These are phyloP conservation scores for Calameuta idolon DNA, from an alignment of 2,888 invertebrate genomes.

Conservation along the genomic window DNA sequence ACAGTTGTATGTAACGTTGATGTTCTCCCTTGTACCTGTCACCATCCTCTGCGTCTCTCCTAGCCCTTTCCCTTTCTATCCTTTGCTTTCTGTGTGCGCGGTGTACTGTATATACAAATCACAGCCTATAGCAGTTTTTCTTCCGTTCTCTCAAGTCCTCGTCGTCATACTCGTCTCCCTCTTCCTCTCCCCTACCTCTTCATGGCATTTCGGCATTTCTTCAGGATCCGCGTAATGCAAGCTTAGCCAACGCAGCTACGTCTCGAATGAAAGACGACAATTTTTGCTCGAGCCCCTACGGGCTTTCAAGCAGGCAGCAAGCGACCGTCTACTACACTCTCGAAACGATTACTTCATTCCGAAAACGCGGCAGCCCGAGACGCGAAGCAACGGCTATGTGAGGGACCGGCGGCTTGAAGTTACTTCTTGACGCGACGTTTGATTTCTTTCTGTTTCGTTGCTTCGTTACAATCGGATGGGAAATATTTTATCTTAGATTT, in stretches of 20 bases:
- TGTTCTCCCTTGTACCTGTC: background rate
- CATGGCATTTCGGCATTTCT: background rate
- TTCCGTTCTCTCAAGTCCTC: background rate
- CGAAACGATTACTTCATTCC: background rate
- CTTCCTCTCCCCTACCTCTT: background rate
- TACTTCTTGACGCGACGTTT: background rate
- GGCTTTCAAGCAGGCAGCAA: background rate
- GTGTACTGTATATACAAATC: background rate
- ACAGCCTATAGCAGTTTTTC: background rate
- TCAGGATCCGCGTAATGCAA: background rate
- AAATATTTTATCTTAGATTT: background rate
- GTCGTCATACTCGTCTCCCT: background rate
- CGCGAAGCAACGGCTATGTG: background rate
- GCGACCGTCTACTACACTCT: background rate
- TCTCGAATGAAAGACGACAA: background rate
- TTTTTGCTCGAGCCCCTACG: background rate
- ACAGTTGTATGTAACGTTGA: conserved; percentile 54
- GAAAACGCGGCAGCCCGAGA: background rate
- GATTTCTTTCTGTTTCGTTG: too few relatives aligned
- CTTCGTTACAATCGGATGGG: too few relatives aligned
- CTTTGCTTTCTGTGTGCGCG: background rate
- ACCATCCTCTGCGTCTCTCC: conserved; percentile 7
- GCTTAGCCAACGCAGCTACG: background rate
- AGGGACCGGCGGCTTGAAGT: background rate
- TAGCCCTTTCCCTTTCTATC: conserved; percentile 4